Conservation (phyloP, 2,113 vertebrate genomes). For the Scomber scombrus region DNA sequence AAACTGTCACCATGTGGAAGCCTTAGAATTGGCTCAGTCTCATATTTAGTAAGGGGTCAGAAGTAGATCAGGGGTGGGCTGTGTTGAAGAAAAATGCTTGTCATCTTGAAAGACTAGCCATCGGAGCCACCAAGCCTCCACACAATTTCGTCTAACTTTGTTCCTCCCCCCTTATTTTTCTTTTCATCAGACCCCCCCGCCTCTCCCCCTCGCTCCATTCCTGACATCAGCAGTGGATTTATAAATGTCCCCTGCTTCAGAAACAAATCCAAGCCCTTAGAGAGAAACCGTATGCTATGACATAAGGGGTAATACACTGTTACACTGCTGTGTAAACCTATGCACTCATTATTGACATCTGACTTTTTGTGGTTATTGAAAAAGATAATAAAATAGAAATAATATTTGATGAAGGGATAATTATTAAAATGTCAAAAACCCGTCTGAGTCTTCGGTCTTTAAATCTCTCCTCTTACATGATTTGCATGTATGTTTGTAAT, state of each 20-base stretch:
- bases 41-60: slow-evolving; percentile 62
- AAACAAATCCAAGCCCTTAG: slow-evolving; percentile 66
- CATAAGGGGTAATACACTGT: slow-evolving; percentile 31
- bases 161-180: slow-evolving; percentile 2
- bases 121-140: slow-evolving; percentile 51
- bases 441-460: slow-evolving; percentile 36
- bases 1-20: slow-evolving; percentile 63
- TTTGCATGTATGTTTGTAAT: slow-evolving; percentile 51
- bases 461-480: slow-evolving; percentile 38
- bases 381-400: slow-evolving; percentile 62
- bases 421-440: slow-evolving; percentile 43
- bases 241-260: slow-evolving; percentile 49
- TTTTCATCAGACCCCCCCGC: slow-evolving; percentile 34
- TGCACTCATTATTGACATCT: slow-evolving; percentile 38
- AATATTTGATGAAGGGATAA: slow-evolving; percentile 53
- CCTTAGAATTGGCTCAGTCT: slow-evolving; percentile 67
- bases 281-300: slow-evolving; percentile 52
- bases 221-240: slow-evolving; percentile 66
- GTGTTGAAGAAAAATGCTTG: slow-evolving; percentile 78
- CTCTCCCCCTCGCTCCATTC: slow-evolving; percentile 13
- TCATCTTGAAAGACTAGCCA: slow-evolving; percentile 71
- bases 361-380: slow-evolving; percentile 47
- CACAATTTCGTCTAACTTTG: slow-evolving; percentile 15
- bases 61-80: slow-evolving; percentile 55
- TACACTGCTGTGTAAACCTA: slow-evolving; percentile 30